phyloP scores from a whole-genome alignment of 2,797 vertebrate genomes.

The Neosalanx taihuensis region DNA sequence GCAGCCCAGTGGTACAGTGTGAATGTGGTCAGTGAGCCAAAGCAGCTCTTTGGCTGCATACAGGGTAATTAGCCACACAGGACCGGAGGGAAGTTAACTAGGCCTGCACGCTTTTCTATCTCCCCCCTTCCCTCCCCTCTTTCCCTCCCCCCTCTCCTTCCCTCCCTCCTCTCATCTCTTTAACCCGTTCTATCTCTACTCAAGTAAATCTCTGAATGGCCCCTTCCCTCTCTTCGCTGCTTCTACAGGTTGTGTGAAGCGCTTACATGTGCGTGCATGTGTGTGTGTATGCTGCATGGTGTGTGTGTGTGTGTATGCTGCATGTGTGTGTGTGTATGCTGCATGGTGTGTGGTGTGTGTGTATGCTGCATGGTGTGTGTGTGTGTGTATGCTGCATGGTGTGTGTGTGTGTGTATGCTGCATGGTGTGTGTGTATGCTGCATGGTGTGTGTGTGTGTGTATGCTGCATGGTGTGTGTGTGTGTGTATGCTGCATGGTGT shows the following conservation, averaged over 20 bases:
- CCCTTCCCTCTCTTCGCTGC: constrained; percentile 11
- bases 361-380: too few relatives aligned
- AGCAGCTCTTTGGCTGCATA: constrained; percentile 67
- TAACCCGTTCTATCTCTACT: constrained; percentile 41
- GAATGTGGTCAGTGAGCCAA: constrained; percentile 60
- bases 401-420: too few relatives aligned
- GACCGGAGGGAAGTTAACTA: constrained; percentile 73
- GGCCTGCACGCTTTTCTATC: constrained; percentile 48
- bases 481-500: too few relatives aligned
- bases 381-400: too few relatives aligned
- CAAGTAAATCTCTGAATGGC: constrained; percentile 20
- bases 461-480: too few relatives aligned
- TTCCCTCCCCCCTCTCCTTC: not conserved
- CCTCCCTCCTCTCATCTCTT: constrained; percentile 23
- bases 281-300: not conserved
- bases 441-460: too few relatives aligned
- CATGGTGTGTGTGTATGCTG: too few relatives aligned
- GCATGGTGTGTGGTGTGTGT: too few relatives aligned
- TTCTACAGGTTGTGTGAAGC: constrained; percentile 10
- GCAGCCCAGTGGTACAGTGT: constrained; percentile 69
- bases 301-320: constrained; percentile 10
- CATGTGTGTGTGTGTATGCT: constrained; percentile 3
- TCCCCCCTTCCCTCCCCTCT: constrained; percentile 23
- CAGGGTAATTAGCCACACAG: constrained; percentile 79
- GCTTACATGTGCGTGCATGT: not conserved